These are phyloP conservation scores for Eupithecia inturbata DNA, from an alignment of 2,888 invertebrate species.

Conservation along the genomic window DNA sequence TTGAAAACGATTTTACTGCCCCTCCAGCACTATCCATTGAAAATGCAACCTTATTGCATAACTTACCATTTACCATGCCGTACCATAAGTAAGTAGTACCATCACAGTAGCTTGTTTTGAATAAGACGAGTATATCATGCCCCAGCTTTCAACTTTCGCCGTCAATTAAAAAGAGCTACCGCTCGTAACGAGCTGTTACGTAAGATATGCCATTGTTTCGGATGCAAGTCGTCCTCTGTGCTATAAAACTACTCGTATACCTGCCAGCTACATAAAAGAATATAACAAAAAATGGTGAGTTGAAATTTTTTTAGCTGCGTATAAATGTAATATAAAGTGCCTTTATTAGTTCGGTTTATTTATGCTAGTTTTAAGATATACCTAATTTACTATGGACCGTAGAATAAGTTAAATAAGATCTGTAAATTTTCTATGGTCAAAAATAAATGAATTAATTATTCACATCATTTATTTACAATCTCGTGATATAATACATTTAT, in stretches of 20 bases:
- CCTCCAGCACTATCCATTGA: too few species aligned
- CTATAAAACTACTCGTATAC: conserved; percentile 22
- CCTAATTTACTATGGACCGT: too few species aligned
- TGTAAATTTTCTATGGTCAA: too few species aligned
- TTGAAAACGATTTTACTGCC: too few species aligned
- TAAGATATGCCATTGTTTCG: conserved; percentile 44
- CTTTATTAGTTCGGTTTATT: too few species aligned
- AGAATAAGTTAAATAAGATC: too few species aligned
- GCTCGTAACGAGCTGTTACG: conserved; percentile 42
- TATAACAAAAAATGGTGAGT: background rate
- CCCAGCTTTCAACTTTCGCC: conserved; percentile 69
- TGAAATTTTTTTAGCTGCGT: too few species aligned
- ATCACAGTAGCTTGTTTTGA: background rate
- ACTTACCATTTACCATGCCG: background rate
- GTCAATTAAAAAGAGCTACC: conserved; percentile 67
- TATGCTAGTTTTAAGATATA: too few species aligned
- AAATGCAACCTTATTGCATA: background rate
- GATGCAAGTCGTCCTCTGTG: conserved; percentile 30
- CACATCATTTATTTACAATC: too few species aligned
- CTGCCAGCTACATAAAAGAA: background rate
- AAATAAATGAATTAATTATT: too few species aligned
- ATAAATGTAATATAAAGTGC: too few species aligned
- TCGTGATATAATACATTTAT: too few species aligned
- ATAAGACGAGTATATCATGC: background rate
- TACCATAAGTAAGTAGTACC: background rate